These are phyloP conservation scores for Cyclina sinensis DNA, from an alignment of 1,140 invertebrate species.

Conservation along the genomic window DNA sequence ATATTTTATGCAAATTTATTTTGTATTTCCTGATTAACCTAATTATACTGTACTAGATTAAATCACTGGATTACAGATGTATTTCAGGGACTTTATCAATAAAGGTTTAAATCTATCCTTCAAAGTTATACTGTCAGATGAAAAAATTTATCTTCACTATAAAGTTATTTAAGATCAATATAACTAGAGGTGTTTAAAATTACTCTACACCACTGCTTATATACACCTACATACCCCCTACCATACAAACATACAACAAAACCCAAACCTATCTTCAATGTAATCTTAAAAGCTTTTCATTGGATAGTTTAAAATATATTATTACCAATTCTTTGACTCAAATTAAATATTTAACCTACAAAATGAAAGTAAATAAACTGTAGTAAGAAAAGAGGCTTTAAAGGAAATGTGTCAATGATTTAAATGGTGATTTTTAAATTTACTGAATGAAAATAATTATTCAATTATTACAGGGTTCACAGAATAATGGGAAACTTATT, in stretches of 20 bases:
- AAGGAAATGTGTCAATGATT: background rate
- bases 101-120: too few relatives aligned
- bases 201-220: background rate
- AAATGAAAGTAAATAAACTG: constrained; percentile 31
- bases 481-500: too few relatives aligned
- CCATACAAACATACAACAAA: background rate
- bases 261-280: background rate
- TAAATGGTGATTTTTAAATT: background rate
- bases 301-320: background rate
- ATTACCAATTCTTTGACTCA: background rate
- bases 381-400: background rate
- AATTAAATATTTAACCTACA: background rate
- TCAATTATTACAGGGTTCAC: too few relatives aligned
- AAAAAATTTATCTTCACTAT: background rate
- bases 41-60: too few relatives aligned
- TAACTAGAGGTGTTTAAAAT: background rate
- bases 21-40: too few relatives aligned
- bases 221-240: background rate
- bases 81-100: too few relatives aligned
- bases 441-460: too few relatives aligned
- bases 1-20: too few relatives aligned
- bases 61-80: too few relatives aligned
- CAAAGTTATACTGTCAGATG: background rate
- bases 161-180: background rate
- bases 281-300: background rate